Conservation (phyloP, 2,888 invertebrate species). For the Cephus pygmeus region DNA sequence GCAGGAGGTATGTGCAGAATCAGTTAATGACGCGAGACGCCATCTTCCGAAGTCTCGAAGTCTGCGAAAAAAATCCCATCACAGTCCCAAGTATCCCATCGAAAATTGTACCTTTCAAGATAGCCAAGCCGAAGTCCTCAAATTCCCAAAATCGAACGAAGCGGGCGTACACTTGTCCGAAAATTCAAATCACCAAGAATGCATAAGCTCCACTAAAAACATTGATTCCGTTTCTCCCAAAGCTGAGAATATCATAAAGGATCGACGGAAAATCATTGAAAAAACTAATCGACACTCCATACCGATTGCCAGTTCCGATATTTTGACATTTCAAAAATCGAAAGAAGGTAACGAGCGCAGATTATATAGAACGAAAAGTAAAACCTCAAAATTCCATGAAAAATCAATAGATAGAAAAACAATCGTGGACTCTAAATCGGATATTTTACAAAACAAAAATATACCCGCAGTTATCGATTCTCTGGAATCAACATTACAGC, state of each 20-base stretch:
- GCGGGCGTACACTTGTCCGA: not conserved
- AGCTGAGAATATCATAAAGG: not conserved
- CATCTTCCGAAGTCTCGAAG: not conserved
- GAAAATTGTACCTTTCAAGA: not conserved
- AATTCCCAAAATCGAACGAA: not conserved
- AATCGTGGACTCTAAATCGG: not conserved
- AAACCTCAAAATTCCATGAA: not conserved
- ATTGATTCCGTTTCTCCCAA: not conserved
- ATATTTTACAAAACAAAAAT: not conserved
- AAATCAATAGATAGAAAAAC: not conserved
- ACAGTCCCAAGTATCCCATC: not conserved
- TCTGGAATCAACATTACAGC: not conserved
- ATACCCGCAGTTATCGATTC: not conserved
- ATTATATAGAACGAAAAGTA: not conserved
- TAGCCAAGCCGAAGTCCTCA: not conserved
- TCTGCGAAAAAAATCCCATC: not conserved
- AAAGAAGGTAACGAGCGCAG: not conserved
- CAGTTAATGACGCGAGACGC: slow-evolving; percentile 13
- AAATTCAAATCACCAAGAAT: not conserved
- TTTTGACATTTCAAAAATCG: not conserved
- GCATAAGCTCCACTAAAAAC: not conserved
- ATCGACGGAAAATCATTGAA: not conserved
- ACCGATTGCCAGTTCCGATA: not conserved
- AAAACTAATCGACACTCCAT: slow-evolving; percentile 4
- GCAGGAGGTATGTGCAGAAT: slow-evolving; percentile 69